Evolutionary conservation across 2,888 invertebrate species (phyloP), one percentile per base, ranked within the genome.

Genomic region (Trisateles emortualis): DNA sequence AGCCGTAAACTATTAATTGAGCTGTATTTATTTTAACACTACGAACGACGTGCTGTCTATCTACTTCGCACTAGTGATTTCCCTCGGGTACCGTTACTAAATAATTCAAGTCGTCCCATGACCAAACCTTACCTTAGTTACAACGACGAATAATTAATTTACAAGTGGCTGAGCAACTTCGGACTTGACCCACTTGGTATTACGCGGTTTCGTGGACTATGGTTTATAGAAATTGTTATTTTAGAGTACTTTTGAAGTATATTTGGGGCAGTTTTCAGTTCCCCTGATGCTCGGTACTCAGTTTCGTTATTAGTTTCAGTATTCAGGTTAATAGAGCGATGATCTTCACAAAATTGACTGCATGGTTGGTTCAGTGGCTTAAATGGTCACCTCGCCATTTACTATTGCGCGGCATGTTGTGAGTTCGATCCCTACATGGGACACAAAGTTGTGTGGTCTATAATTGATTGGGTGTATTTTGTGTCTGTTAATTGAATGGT

Each of bases 51-150:
- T 17, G 17, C 36, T 58, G 66, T 76, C 75, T 71, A 74, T 72
- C 68, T 63, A 74, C 67, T 81, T 76, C 76, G 79, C 82, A 85
- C 84, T 86, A 76, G 84, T 91, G 90, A 92, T 92, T 92, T 92
- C 92, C 91, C 90, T 59, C 53, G 84, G 78, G 91, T 59, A 58
- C 68, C 73, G 81, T 81, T 79, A 77, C 85, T 91, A 83, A 90
- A 88, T 90, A 89, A 91, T 91, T 90, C 88, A 90, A 73, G 68
- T 68, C 72, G 83, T 85, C 86, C 84, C 78, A 76, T 81, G 84
- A 83, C 79, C 83, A 74, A 79, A 79, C 74, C 83, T 81, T 74
- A 83, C 84, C 85, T 87, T 81, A 82, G 83, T 81, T 79, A 85
- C 83, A 76, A 79, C 70, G 54, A 68, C 78, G 79, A 83, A 87